Base-by-base conservation (phyloP, 2,888 invertebrate genomes). In the Carabus problematicus region DNA sequence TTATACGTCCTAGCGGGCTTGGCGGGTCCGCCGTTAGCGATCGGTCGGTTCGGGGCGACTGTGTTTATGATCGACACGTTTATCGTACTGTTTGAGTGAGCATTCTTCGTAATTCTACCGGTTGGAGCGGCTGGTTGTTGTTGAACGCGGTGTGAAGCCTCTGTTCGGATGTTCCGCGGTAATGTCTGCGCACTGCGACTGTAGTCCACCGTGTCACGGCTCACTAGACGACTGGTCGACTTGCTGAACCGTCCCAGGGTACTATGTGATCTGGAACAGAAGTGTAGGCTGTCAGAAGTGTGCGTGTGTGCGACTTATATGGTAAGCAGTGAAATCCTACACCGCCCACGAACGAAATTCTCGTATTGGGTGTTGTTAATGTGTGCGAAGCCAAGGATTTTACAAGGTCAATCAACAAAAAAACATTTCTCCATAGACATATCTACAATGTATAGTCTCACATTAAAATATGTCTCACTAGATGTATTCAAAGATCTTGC, bases 211-310 rank as follows among this genome's bases (percentile, higher is more conserved):
- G 80, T 81, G 81, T 87, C 82, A 81, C 88, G 82, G 73, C 86
- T 85, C 70, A 84, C 83, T 75, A 92, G 82, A 71, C 92, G 88
- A 79, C 91, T 88, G 58, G 91, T 90, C 18, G 92, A 91, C 82
- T 93, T 93, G 84, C 92, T 93, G 83, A 92, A 89, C 73, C 93
- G 88, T 71, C 93, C 93, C 76, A 94, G 84, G 43, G 93, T 93
- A 79, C 87, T 88, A 78, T 88, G 88, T 73, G 87, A 87, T 83
- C 90, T 90, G 86, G 73, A 88, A 84, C 77, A 81, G 79, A 78
- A 3, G 29, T 29, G 29, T 29, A 6, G 29, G 29, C 29, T 29
- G 29, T 29, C 6, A 29, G 29, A 29, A 29, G 29, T 29, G n/a
- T n/a, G n/a, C n/a, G n/a, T n/a, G n/a, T n/a, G n/a, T n/a, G 29